Conservation (phyloP, 2,113 vertebrate genomes). For the Chitala chitala region DNA sequence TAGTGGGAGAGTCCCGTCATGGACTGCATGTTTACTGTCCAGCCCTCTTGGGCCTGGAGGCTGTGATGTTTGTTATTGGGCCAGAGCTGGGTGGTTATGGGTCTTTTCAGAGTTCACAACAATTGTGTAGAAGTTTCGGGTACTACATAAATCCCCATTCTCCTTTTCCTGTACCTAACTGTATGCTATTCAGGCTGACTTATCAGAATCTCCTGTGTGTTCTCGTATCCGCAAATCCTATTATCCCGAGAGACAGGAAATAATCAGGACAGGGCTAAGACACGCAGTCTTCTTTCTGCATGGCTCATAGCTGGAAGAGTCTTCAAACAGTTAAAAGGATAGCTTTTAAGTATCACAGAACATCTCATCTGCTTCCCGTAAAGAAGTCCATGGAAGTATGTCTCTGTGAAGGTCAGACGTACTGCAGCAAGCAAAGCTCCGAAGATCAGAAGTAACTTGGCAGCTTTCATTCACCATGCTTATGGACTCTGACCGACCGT, state of each 20-base stretch:
- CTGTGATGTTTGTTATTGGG: conserved; percentile 7
- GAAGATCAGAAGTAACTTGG: background rate
- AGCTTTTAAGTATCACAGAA: too few relatives aligned
- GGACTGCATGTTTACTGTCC: conserved; percentile 8
- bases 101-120: background rate
- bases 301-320: too few relatives aligned
- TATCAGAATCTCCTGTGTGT: background rate
- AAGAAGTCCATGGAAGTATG: background rate
- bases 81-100: background rate
- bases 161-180: background rate
- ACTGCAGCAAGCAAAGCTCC: background rate
- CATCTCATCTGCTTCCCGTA: background rate
- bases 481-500: background rate
- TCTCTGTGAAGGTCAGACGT: background rate
- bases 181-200: background rate
- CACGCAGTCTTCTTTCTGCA: background rate
- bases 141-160: background rate
- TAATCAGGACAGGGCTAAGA: background rate
- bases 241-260: background rate
- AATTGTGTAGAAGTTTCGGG: too few relatives aligned
- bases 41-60: background rate
- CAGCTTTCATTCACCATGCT: background rate
- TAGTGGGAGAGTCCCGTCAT: background rate
- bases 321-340: too few relatives aligned
- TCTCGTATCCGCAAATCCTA: background rate